Percentiles rank a stretch among this genome's conserved stretches.
These are phyloP conservation scores for Stichodactyla mertensii DNA, from an alignment of 64 coral and sea anemone genomes.

Conservation along the genomic window DNA sequence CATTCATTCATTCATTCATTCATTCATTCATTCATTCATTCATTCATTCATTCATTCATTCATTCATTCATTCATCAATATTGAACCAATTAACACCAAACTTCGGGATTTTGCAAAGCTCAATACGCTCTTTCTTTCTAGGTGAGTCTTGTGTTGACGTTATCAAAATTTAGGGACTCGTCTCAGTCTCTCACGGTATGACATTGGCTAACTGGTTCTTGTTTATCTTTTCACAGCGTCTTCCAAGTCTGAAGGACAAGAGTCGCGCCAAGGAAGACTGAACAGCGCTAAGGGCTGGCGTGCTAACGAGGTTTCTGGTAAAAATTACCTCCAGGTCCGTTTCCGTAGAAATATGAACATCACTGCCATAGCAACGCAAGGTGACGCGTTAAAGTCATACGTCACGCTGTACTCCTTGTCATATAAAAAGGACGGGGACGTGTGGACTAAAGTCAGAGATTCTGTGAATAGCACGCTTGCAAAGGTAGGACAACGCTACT, in stretches of 20 bases:
- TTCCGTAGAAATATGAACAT: not conserved
- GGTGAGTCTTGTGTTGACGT: no score
- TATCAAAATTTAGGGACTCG: no score
- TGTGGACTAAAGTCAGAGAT: not conserved
- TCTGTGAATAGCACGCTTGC: not conserved
- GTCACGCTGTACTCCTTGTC: not conserved
- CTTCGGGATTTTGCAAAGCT: no score
- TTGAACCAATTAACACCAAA: no score
- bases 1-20: no score
- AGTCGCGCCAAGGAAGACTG: not conserved
- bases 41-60: no score
- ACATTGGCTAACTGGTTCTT: not conserved
- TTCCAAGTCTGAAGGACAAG: not conserved
- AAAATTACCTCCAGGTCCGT: constrained; percentile 1
- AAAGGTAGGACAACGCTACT: not conserved
- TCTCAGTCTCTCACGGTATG: no score
- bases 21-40: no score
- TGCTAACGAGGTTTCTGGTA: not conserved
- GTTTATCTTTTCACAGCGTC: not conserved
- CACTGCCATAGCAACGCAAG: constrained; percentile 18
- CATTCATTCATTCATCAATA: no score
- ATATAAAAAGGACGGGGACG: not conserved
- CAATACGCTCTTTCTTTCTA: no score
- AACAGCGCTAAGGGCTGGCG: constrained; percentile 10
- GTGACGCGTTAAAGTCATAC: not conserved